Conservation (phyloP, 2,797 vertebrate genomes). For the Miichthys miiuy region DNA sequence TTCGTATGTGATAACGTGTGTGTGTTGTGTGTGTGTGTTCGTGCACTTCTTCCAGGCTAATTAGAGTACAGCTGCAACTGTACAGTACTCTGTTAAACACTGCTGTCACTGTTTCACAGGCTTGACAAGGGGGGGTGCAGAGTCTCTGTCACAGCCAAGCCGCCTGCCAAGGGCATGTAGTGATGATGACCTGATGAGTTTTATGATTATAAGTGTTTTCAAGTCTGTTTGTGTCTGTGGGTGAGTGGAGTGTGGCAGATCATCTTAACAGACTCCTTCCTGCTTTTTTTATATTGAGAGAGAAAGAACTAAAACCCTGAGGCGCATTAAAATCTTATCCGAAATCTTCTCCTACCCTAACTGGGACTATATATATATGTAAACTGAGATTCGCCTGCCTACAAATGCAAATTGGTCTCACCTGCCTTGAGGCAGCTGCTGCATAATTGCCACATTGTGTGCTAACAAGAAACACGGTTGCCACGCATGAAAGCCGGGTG, state of each 20-base stretch:
- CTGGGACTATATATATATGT: neutral
- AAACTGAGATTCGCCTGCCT: neutral
- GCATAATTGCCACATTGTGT: conserved; percentile 23
- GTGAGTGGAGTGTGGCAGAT: neutral
- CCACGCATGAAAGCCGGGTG: neutral
- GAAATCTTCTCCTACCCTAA: neutral
- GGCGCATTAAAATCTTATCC: conserved; percentile 4
- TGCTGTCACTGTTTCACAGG: conserved; percentile 56
- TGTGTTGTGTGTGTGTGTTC: conserved; percentile 10
- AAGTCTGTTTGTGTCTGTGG: neutral
- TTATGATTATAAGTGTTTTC: conserved; percentile 2
- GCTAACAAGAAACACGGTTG: neutral
- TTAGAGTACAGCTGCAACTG: conserved; percentile 72
- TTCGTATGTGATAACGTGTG: conserved; percentile 36
- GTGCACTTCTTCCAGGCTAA: conserved; percentile 67
- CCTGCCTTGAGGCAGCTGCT: neutral
- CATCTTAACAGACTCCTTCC: neutral
- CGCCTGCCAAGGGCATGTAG: conserved; percentile 22
- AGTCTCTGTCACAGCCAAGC: conserved; percentile 30
- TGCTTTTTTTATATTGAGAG: conserved; percentile 9
- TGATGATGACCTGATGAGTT: conserved; percentile 27
- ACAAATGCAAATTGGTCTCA: neutral
- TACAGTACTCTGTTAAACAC: conserved; percentile 61
- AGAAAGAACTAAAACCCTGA: neutral
- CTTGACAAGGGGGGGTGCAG: conserved; percentile 11